These are phyloP conservation scores for Thymallus thymallus DNA, from an alignment of 2,113 vertebrate species.

Conservation along the genomic window DNA sequence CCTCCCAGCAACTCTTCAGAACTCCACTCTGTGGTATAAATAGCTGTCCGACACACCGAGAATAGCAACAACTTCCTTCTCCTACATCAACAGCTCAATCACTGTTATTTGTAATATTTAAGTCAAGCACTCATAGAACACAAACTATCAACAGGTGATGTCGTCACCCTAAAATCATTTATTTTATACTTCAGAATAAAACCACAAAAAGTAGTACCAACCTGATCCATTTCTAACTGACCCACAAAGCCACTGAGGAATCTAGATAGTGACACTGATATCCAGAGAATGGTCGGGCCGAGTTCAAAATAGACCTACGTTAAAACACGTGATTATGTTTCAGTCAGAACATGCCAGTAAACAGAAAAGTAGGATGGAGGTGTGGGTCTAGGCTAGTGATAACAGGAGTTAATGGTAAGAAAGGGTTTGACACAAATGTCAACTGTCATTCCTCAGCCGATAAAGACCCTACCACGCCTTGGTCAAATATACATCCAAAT, in stretches of 20 bases:
- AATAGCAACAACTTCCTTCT: constrained; percentile 27
- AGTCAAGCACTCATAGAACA: neutral
- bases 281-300: no score
- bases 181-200: neutral
- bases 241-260: no score
- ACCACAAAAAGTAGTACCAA: neutral
- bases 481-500: no score
- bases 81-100: neutral
- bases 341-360: neutral
- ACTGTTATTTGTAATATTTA: neutral
- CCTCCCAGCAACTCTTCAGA: constrained; percentile 40
- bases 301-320: neutral
- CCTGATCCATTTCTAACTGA: neutral
- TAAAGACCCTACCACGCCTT: no score
- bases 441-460: no score
- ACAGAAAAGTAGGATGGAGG: neutral
- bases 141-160: neutral
- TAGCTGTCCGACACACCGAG: constrained; percentile 46
- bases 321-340: neutral
- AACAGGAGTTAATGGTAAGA: no score
- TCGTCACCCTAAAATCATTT: neutral
- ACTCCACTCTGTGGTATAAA: constrained; percentile 51
- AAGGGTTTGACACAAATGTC: no score
- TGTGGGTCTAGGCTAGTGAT: neutral
- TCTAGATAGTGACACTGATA: no score